Evolutionary conservation across 2,797 vertebrate genomes (phyloP), one percentile per base, ranked within the genome.

Genomic region (Thamnophis elegans): DNA sequence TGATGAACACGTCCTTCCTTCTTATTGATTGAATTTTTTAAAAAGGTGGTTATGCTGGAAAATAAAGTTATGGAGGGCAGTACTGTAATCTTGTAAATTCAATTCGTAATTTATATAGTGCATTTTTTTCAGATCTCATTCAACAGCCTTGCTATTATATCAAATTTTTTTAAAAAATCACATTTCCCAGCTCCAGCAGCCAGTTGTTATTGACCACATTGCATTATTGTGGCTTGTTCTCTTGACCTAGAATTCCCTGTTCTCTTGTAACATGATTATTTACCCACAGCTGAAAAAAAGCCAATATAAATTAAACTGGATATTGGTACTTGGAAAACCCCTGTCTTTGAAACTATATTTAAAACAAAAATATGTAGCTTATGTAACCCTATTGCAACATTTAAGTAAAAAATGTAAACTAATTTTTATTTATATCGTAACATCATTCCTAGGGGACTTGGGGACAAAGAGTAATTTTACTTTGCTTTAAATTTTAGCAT

Each of bases 221-320:
- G 14, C 11, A 47, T 51, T 86, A n/a, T 68, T 32, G 12, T 65
- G 59, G 73, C 60, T 92, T 85, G 13, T 65, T 62, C 20, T 36
- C 28, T 90, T 90, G 60, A 90, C 85, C 62, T 59, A 78, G 42
- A 90, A 93, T 93, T 88, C 85, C 16, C 62, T 54, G 55, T 78
- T 88, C 55, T 90, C 62, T 93, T 65, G 55, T 32, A 88, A 82
- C 1, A 32, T 85, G 60, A 89, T 58, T 87, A 73, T 93, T 93
- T 87, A 88, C 62, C 51, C 20, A 36, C 36, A 42, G 5, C 54
- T 60, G 65, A 82, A 51, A 54, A 73, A 14, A 47, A 73, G 42
- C 22, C 36, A 90, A 90, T 90, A 53, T 65, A 87, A 90, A 78
- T 90, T 36, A 51, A n/a, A 78, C 9, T 78, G 65, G 16, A 47